Evolutionary conservation across 2,888 invertebrate species (phyloP), one percentile per base, ranked within the genome.

Genomic region (Thelaira solivaga): DNA sequence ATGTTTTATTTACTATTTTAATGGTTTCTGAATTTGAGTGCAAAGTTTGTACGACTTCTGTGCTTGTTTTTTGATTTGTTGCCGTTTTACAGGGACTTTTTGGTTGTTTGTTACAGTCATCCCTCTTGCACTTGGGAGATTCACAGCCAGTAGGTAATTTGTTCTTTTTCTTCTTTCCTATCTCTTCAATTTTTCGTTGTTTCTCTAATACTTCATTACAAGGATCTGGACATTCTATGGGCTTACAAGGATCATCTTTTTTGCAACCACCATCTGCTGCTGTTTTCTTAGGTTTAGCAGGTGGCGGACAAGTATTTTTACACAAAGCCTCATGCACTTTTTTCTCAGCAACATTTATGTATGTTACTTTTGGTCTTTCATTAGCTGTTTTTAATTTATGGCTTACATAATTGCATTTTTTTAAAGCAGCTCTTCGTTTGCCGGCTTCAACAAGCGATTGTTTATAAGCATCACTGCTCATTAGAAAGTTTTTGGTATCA

Each of bases 391-490:
- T 24, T n/a, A 18, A 10, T 20, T 13, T 31, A 16, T 53, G 64
- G 24, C 2, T 24, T 7, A n/a, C 5, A 0, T 16, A 4, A 13
- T 16, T 6, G 1, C 10, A 11, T n/a, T 49, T 29, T 8, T 34
- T 16, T 45, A 80, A 13, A 18, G 62, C 76, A 6, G 65, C 76
- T 18, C 81, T 80, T 2, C 69, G 65, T 24, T 76, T 81, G 1
- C 67, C 67, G 7, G 82, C 82, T 41, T 82, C 82, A 20, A 55
- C 39, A 7, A 81, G 10, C 11, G 82, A 80, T 6, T 67, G 57
- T 0, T 68, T 77, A 26, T 83, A 83, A 2, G 81, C 80, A 43
- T 81, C 75, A 31, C 80, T 81, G 39, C 77, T 79, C 80, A 83
- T 79, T 0, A 81, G 72, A 2, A 49, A 61, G 16, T 69, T 16